These are phyloP conservation scores for Euplagia quadripunctaria DNA, from an alignment of 2,888 invertebrate species.

Conservation along the genomic window DNA sequence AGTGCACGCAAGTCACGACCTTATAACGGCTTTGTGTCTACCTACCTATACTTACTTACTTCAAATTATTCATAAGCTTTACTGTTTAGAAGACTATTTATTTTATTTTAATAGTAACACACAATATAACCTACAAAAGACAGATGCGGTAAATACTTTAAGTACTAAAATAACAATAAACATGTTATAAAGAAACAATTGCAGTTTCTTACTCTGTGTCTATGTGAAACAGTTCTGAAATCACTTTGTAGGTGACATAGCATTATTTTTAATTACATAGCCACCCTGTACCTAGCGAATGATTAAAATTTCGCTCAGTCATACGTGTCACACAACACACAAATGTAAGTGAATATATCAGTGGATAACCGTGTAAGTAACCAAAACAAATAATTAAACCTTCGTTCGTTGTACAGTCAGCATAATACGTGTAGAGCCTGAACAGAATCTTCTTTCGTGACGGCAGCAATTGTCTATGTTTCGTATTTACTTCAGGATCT, in stretches of 20 bases:
- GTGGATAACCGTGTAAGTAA: neutral
- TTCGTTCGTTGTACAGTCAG: slow-evolving; percentile 31
- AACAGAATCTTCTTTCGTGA: slow-evolving; percentile 13
- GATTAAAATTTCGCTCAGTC: neutral
- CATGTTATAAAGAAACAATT: neutral
- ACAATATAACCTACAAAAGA: neutral
- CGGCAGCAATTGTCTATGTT: slow-evolving; percentile 23
- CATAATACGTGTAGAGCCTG: slow-evolving; percentile 23
- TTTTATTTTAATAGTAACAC: neutral
- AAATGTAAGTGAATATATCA: neutral
- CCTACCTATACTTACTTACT: neutral
- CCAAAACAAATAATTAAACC: neutral
- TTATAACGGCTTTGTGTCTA: neutral
- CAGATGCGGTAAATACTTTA: neutral
- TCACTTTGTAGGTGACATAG: neutral
- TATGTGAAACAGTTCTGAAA: neutral
- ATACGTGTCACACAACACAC: neutral
- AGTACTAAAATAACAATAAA: neutral
- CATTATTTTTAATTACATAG: neutral
- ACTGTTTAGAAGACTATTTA: neutral
- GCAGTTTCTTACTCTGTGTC: neutral
- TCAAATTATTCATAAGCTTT: neutral
- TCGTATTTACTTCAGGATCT: slow-evolving; percentile 23
- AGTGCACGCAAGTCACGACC: neutral
- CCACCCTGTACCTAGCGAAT: neutral